Percentiles rank a stretch among this genome's conserved stretches.
Conservation (phyloP, 2,113 vertebrate genomes). For the Atrichornis clamosus region DNA sequence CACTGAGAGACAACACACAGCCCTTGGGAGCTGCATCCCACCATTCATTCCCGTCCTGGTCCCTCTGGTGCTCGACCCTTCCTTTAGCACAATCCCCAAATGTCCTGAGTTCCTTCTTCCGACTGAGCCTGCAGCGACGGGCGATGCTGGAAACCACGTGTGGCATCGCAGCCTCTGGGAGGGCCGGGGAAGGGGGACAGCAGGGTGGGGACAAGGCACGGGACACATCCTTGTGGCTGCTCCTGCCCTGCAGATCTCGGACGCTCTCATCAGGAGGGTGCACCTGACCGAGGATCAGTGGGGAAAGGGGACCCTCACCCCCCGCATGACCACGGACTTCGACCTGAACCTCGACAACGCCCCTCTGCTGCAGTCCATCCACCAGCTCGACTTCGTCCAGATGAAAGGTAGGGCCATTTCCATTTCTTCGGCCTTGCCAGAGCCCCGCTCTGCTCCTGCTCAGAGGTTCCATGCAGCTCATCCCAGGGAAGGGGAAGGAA, state of each 20-base stretch:
- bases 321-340: conserved; percentile 96
- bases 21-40: not conserved
- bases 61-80: not conserved
- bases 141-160: rapidly evolving
- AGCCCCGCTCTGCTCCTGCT: not conserved
- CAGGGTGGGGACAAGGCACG: not conserved
- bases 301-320: conserved; percentile 94
- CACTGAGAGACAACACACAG: not conserved
- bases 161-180: not conserved
- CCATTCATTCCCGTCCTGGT: not conserved
- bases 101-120: not conserved
- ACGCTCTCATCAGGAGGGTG: conserved; percentile 94
- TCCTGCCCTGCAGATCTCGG: conserved; percentile 85
- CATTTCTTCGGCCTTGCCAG: not conserved
- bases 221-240: not conserved
- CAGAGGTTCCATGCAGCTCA: not conserved
- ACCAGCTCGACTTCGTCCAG: conserved; percentile 97
- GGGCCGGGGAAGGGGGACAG: not conserved
- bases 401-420: conserved; percentile 86
- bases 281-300: conserved; percentile 95
- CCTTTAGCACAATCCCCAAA: not conserved
- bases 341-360: conserved; percentile 95
- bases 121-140: not conserved
- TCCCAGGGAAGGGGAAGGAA: not conserved
- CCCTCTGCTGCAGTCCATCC: conserved; percentile 92